Conservation (phyloP, 2,113 vertebrate species). For the Procavia capensis region DNA sequence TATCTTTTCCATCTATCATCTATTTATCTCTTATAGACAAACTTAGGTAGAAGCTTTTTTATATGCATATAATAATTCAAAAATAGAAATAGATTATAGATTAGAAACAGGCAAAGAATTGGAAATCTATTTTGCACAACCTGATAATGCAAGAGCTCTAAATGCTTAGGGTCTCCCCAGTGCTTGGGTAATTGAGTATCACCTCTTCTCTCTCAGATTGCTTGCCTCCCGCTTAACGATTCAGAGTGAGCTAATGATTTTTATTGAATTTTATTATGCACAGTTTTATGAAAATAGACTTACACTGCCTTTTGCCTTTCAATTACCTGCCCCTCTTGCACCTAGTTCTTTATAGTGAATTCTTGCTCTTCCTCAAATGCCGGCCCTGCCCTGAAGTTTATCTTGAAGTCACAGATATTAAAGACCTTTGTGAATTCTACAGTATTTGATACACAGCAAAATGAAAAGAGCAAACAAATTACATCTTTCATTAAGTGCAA, state of each 20-base stretch:
- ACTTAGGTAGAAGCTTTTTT: background rate
- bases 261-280: background rate
- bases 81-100: background rate
- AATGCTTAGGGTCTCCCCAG: background rate
- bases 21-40: background rate
- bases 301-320: background rate
- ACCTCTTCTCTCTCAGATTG: background rate
- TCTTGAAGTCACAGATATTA: background rate
- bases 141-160: background rate
- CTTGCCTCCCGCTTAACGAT: background rate
- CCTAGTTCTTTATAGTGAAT: background rate
- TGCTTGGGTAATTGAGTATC: background rate
- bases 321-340: background rate
- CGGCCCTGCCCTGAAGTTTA: background rate
- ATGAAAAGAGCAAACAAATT: background rate
- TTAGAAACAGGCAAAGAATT: background rate
- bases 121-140: background rate
- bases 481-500: background rate
- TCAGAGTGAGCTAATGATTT: conserved; percentile 1
- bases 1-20: too few species aligned
- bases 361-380: background rate
- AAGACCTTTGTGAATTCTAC: background rate
- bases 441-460: background rate
- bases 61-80: background rate
- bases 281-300: background rate